These are phyloP conservation scores for Drosophila sturtevanti DNA, from an alignment of 1,140 invertebrate species.

Conservation along the genomic window DNA sequence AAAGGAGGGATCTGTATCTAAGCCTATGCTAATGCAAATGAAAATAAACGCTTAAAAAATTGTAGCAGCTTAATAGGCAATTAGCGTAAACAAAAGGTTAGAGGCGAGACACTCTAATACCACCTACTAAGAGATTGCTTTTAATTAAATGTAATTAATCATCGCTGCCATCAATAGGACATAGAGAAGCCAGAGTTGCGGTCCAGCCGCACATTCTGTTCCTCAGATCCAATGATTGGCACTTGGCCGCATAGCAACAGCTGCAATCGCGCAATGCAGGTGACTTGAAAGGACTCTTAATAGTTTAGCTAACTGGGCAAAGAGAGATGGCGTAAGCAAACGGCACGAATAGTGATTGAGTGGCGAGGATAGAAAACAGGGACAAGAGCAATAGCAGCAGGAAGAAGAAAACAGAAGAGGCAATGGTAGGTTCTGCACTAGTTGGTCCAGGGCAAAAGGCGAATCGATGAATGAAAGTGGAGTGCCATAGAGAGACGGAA, in stretches of 20 bases:
- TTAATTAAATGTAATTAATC: slow-evolving; percentile 80
- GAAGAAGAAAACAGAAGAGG: not conserved
- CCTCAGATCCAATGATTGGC: not conserved
- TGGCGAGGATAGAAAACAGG: not conserved
- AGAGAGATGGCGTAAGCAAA: not conserved
- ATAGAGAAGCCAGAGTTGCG: slow-evolving; percentile 24
- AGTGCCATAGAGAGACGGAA: slow-evolving; percentile 24
- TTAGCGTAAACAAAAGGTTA: slow-evolving; percentile 54
- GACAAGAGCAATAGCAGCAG: not conserved
- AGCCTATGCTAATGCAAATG: slow-evolving; percentile 46
- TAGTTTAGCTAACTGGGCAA: not conserved
- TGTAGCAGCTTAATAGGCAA: slow-evolving; percentile 67
- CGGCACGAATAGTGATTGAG: slow-evolving; percentile 17
- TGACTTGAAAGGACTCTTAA: slow-evolving; percentile 16
- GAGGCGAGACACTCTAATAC: slow-evolving; percentile 57
- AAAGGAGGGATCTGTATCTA: slow-evolving; percentile 19
- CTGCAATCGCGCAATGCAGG: slow-evolving; percentile 37
- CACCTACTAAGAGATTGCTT: slow-evolving; percentile 42
- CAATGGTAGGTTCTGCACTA: slow-evolving; percentile 33
- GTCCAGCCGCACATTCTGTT: slow-evolving; percentile 65
- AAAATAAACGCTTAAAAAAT: slow-evolving; percentile 57
- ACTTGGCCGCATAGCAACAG: slow-evolving; percentile 27
- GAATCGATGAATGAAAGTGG: slow-evolving; percentile 67
- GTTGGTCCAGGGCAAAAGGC: slow-evolving; percentile 60
- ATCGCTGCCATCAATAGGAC: slow-evolving; percentile 47